Evolutionary conservation across 2,113 vertebrate species (phyloP).

Genomic region (Morone chrysops): DNA sequence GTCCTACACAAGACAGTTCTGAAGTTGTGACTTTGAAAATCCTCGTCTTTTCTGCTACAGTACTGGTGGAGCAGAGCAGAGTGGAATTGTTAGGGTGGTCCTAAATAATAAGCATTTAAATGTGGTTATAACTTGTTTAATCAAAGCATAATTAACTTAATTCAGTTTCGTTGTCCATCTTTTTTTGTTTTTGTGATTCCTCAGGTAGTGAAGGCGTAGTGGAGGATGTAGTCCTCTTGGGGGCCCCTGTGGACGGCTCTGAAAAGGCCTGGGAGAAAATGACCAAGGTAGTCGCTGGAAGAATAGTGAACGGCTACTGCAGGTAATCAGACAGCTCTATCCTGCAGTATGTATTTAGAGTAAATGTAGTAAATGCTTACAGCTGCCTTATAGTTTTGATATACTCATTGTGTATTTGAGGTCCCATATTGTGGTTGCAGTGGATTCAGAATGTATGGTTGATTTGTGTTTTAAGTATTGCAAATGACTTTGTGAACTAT

Average conservation of each 20-base stretch:
- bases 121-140: neutral
- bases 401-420: neutral
- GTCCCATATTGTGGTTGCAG: neutral
- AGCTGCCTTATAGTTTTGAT: neutral
- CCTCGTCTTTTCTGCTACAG: neutral
- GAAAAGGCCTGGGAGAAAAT: constrained; percentile 91
- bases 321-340: constrained; percentile 81
- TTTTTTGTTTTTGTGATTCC: constrained; percentile 29
- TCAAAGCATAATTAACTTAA: neutral
- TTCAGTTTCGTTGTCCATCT: neutral
- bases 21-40: neutral
- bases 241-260: constrained; percentile 95
- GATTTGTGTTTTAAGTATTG: neutral
- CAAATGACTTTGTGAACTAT: constrained; percentile 15
- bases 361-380: neutral
- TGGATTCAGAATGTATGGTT: neutral
- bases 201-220: constrained; percentile 92
- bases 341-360: neutral
- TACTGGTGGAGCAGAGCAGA: neutral
- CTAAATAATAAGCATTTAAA: neutral
- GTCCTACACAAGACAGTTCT: neutral
- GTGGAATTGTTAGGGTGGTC: neutral
- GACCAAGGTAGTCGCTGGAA: constrained; percentile 90
- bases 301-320: constrained; percentile 95
- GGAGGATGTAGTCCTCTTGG: constrained; percentile 93